Percentiles rank a stretch among this genome's conserved stretches.
Conservation (phyloP, 2,888 invertebrate genomes). For the Dynastes tityus region DNA sequence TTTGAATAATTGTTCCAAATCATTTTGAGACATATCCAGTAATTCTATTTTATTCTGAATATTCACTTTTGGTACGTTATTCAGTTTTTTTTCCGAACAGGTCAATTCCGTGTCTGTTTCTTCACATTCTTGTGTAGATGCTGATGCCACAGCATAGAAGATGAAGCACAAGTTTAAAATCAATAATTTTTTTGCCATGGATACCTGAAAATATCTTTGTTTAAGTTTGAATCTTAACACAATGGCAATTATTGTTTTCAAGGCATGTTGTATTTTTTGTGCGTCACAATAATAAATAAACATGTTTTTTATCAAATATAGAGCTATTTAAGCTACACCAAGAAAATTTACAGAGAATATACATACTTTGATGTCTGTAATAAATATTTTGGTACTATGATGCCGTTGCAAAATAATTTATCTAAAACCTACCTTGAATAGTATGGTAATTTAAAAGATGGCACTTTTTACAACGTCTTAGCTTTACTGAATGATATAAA, state of each 20-base stretch:
- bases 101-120: conserved; percentile 62
- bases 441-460: conserved; percentile 1
- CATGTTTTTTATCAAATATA: no score
- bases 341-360: background rate
- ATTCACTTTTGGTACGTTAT: conserved; percentile 63
- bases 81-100: conserved; percentile 62
- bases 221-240: background rate
- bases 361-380: background rate
- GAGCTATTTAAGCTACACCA: no score
- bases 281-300: no score
- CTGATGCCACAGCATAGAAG: background rate
- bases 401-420: background rate
- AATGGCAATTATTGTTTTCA: background rate
- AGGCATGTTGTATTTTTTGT: background rate
- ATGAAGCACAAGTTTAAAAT: conserved; percentile 11
- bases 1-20: conserved; percentile 61
- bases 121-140: conserved; percentile 61
- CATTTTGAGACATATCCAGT: conserved; percentile 66
- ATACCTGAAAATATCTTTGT: conserved; percentile 5
- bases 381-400: background rate
- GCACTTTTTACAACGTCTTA: conserved; percentile 32
- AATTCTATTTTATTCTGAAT: conserved; percentile 61
- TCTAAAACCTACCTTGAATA: background rate
- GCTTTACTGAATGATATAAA: conserved; percentile 30
- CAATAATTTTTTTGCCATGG: conserved; percentile 14